Conservation (phyloP, 2,113 vertebrate species). For the Beaufortia kweichowensis region DNA sequence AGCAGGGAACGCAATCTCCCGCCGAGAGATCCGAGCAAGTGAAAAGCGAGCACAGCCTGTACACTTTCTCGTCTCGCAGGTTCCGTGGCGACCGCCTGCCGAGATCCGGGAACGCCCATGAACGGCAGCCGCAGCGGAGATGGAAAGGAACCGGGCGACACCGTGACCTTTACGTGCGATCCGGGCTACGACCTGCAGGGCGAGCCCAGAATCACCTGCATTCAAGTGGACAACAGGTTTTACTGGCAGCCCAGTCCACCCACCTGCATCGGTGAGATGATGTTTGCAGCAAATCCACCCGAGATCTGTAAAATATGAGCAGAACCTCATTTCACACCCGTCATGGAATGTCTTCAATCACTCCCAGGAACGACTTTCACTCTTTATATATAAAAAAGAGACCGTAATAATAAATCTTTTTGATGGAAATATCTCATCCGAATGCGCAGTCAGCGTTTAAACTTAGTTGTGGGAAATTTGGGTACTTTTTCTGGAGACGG, state of each 20-base stretch:
- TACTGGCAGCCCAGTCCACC: conserved; percentile 99
- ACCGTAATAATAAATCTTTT: conserved; percentile 42
- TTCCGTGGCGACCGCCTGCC: conserved; percentile 90
- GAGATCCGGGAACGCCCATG: conserved; percentile 92
- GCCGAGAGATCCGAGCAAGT: neutral
- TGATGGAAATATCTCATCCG: conserved; percentile 41
- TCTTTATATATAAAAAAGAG: conserved; percentile 9
- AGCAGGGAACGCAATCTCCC: neutral
- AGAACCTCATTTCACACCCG: conserved; percentile 46
- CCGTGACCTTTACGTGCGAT: conserved; percentile 94
- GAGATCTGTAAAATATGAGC: conserved; percentile 4
- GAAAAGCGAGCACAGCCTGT: neutral
- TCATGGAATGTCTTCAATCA: conserved; percentile 24
- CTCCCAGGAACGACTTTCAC: neutral
- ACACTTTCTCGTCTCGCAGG: conserved; percentile 68
- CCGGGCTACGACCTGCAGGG: conserved; percentile 97
- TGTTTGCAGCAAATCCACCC: conserved; percentile 7
- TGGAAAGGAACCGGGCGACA: conserved; percentile 93
- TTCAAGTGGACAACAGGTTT: conserved; percentile 98
- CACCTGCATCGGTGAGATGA: conserved; percentile 85
- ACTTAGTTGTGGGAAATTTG: conserved; percentile 2
- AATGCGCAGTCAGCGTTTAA: conserved; percentile 37
- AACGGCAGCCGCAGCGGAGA: conserved; percentile 96
- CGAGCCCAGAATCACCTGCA: conserved; percentile 95
- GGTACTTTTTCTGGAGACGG: conserved; percentile 1